Percentiles rank a stretch among this genome's conserved stretches.
phyloP scores from a whole-genome alignment of 2,888 invertebrate genomes.

The Lasioglossum zephyrum region DNA sequence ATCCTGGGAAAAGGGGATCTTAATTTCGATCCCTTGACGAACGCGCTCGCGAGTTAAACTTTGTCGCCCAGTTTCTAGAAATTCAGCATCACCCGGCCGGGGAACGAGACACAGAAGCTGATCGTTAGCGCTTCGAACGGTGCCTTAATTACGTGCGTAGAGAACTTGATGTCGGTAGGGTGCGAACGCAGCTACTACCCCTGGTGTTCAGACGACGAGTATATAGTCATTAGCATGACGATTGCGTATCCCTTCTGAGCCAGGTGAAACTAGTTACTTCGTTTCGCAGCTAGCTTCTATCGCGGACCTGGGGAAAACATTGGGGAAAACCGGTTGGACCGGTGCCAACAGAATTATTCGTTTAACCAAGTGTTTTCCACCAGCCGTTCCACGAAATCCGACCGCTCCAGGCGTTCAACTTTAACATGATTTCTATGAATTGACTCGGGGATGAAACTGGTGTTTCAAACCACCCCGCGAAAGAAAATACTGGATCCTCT shows the following conservation, averaged over 20 bases:
- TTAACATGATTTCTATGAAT: slow-evolving; percentile 1
- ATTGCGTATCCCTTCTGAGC: slow-evolving; percentile 10
- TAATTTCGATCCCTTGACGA: slow-evolving; percentile 50
- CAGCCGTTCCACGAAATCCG: neutral
- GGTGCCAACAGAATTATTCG: slow-evolving; percentile 21
- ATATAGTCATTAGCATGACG: slow-evolving; percentile 40
- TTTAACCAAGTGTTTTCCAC: neutral
- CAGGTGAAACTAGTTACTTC: slow-evolving; percentile 31
- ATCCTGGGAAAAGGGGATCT: slow-evolving; percentile 28
- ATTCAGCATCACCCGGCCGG: slow-evolving; percentile 23
- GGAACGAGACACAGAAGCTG: slow-evolving; percentile 34
- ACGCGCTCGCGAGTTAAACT: slow-evolving; percentile 52
- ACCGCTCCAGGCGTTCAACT: neutral
- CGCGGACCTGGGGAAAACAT: neutral
- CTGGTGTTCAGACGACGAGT: slow-evolving; percentile 5
- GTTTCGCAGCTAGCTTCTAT: neutral
- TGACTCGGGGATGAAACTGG: neutral
- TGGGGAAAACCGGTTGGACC: neutral
- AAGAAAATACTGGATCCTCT: neutral
- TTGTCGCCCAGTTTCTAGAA: slow-evolving; percentile 53
- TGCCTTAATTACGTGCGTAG: slow-evolving; percentile 62
- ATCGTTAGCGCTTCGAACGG: slow-evolving; percentile 58
- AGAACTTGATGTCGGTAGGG: slow-evolving; percentile 31
- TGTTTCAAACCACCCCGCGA: neutral
- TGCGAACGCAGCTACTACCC: slow-evolving; percentile 30